These are phyloP conservation scores for Resseliella maxima DNA, from an alignment of 2,888 invertebrate genomes.

Conservation along the genomic window DNA sequence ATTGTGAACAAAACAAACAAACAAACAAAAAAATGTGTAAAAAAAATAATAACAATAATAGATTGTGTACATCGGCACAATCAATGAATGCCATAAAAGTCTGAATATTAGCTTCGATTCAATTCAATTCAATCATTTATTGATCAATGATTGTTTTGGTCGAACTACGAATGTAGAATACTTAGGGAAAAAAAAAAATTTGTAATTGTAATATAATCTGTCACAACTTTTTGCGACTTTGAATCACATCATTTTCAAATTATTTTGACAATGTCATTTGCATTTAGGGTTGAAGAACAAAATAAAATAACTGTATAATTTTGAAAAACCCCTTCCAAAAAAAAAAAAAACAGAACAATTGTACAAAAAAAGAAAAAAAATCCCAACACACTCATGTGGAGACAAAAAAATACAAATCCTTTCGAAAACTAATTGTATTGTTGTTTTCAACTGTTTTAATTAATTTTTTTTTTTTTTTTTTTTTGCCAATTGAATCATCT, in stretches of 20 bases:
- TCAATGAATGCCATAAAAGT: neutral
- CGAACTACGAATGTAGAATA: neutral
- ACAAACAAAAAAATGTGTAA: neutral
- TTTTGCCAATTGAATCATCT: no score
- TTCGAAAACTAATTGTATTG: neutral
- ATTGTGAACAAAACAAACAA: neutral
- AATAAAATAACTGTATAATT: neutral
- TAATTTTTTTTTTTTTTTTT: no score
- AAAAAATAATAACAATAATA: neutral
- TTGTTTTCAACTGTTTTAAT: no score
- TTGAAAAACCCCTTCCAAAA: neutral
- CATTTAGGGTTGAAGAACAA: neutral
- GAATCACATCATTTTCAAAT: neutral
- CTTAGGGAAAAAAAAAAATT: neutral
- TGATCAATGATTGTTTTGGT: neutral
- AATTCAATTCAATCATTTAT: neutral
- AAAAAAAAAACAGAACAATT: slow-evolving; percentile 19
- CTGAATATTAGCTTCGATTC: neutral
- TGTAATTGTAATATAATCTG: neutral
- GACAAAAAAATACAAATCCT: no score
- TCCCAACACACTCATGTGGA: no score
- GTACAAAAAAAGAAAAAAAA: no score
- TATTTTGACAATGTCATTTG: neutral
- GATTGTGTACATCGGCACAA: neutral
- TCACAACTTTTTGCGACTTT: neutral